Conservation (phyloP, 2,888 invertebrate species). For the Diplolepis rosae region DNA sequence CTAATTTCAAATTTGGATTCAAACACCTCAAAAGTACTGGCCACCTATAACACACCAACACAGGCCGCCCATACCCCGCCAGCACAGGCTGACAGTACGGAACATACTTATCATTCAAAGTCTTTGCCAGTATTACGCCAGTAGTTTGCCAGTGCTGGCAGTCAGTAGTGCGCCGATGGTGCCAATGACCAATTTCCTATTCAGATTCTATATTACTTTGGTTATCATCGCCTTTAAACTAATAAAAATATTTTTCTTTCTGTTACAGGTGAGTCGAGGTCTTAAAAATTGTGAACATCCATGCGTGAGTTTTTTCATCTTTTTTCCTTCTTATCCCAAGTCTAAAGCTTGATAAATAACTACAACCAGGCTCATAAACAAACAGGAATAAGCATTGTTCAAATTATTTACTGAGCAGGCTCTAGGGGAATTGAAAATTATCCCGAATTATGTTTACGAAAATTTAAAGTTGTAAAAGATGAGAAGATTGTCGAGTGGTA, state of each 20-base stretch:
- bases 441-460: slow-evolving; percentile 12
- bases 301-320: background rate
- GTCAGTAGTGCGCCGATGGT: no score
- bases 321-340: background rate
- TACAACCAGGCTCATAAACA: background rate
- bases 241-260: slow-evolving; percentile 11
- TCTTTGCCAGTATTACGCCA: no score
- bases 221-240: background rate
- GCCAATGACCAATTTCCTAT: no score
- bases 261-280: slow-evolving; percentile 25
- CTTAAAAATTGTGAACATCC: background rate
- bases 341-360: background rate
- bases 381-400: background rate
- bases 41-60: no score
- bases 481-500: background rate
- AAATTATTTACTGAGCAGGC: background rate
- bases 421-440: background rate
- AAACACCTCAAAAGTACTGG: no score
- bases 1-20: no score
- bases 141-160: no score
- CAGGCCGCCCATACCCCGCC: no score
- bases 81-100: no score
- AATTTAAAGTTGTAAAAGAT: background rate
- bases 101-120: no score
- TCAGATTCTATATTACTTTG: background rate